Evolutionary conservation across 2,888 invertebrate genomes (phyloP).

Genomic region (Aphodius granarius): DNA sequence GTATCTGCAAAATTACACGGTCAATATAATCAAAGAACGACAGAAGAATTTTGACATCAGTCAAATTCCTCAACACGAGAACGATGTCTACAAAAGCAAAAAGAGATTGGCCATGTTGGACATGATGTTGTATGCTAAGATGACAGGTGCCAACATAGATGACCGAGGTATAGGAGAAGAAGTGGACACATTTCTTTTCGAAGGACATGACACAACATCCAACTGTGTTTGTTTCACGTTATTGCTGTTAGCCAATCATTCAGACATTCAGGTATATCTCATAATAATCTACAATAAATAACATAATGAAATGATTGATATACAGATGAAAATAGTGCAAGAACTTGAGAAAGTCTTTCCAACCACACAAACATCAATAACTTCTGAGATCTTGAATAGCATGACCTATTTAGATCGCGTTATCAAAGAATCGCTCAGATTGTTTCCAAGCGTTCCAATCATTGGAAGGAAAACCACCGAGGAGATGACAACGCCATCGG

Average conservation of each 20-base stretch:
- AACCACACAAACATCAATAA: slow-evolving; percentile 54
- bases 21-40: slow-evolving; percentile 37
- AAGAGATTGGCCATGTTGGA: slow-evolving; percentile 62
- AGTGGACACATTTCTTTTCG: slow-evolving; percentile 65
- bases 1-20: neutral
- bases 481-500: slow-evolving; percentile 37
- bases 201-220: slow-evolving; percentile 67
- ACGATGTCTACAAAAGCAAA: slow-evolving; percentile 36
- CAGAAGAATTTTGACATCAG: slow-evolving; percentile 24
- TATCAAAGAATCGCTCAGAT: too few species aligned
- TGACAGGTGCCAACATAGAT: slow-evolving; percentile 55
- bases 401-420: too few species aligned
- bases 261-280: slow-evolving; percentile 53
- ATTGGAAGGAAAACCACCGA: too few species aligned
- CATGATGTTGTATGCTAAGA: too few species aligned
- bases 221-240: slow-evolving; percentile 40
- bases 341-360: slow-evolving; percentile 55
- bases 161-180: slow-evolving; percentile 61
- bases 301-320: neutral
- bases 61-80: slow-evolving; percentile 4
- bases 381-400: slow-evolving; percentile 59
- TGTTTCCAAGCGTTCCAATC: too few species aligned
- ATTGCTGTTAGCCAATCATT: slow-evolving; percentile 46
- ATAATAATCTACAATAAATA: neutral
- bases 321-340: slow-evolving; percentile 50